These are phyloP conservation scores for Scaptomyza reducta DNA, from an alignment of 2,888 invertebrate genomes.

Conservation along the genomic window DNA sequence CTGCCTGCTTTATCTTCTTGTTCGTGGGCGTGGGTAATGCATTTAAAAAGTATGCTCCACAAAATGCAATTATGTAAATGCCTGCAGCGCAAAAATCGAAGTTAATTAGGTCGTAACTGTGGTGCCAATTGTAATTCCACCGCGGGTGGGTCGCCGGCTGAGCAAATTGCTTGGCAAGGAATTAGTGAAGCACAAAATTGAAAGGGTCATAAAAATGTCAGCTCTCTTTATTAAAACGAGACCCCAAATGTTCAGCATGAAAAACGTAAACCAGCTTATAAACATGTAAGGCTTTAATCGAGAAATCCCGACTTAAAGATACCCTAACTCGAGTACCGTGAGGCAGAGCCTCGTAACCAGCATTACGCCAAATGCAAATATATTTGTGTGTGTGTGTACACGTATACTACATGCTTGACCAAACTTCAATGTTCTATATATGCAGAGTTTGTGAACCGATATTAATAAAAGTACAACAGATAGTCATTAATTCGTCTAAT, in stretches of 20 bases:
- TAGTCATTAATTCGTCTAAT: no score
- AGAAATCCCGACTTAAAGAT: no score
- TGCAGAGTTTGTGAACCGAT: no score
- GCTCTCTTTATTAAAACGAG: constrained; percentile 47
- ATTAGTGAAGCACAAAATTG: constrained; percentile 66
- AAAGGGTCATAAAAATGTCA: constrained; percentile 62
- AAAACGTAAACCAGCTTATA: constrained; percentile 35
- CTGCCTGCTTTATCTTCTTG: constrained; percentile 29
- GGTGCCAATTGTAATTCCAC: constrained; percentile 59
- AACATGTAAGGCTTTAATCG: no score
- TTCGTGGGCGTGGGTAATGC: constrained; percentile 36
- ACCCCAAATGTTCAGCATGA: constrained; percentile 31
- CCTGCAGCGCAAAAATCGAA: constrained; percentile 69
- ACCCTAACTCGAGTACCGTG: no score
- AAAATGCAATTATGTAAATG: constrained; percentile 77
- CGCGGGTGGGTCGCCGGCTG: constrained; percentile 11
- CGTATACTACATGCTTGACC: no score
- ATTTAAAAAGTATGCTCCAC: constrained; percentile 61
- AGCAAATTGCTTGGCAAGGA: constrained; percentile 52
- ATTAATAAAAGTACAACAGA: no score
- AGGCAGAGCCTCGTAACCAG: no score
- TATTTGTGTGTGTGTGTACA: no score
- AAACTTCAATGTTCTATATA: no score
- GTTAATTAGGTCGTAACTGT: constrained; percentile 75
- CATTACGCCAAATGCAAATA: no score